Percentiles rank a stretch among this genome's conserved stretches.
Evolutionary conservation across 2,113 vertebrate species (phyloP).

Genomic region (Thamnophis sirtalis): DNA sequence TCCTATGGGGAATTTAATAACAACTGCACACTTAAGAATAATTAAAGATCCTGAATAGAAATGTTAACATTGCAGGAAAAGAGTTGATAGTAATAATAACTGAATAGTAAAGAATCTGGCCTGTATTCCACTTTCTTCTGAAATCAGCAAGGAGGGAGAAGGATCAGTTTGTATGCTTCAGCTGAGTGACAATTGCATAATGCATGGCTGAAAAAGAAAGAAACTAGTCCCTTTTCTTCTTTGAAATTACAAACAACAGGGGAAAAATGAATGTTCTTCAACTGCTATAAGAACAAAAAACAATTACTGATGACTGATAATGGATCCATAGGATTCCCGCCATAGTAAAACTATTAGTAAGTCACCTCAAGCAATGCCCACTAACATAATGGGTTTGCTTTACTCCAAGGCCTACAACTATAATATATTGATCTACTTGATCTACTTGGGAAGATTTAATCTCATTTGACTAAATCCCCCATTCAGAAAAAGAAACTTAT

Average conservation of each 20-base stretch:
- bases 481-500: background rate
- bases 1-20: background rate
- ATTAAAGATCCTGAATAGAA: background rate
- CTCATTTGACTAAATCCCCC: background rate
- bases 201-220: too few relatives aligned
- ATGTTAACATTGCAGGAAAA: background rate
- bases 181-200: background rate
- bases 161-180: background rate
- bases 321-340: background rate
- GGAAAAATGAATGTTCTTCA: background rate
- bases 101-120: background rate
- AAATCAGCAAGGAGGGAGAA: background rate
- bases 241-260: background rate
- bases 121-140: background rate
- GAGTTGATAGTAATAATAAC: background rate
- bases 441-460: background rate
- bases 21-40: background rate
- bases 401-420: background rate
- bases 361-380: background rate
- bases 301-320: background rate
- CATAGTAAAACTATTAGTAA: background rate
- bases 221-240: background rate
- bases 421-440: background rate
- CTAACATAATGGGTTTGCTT: background rate
- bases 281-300: background rate